Evolutionary conservation across 2,797 vertebrate genomes (phyloP).

Genomic region (Sitta carolinensis): DNA sequence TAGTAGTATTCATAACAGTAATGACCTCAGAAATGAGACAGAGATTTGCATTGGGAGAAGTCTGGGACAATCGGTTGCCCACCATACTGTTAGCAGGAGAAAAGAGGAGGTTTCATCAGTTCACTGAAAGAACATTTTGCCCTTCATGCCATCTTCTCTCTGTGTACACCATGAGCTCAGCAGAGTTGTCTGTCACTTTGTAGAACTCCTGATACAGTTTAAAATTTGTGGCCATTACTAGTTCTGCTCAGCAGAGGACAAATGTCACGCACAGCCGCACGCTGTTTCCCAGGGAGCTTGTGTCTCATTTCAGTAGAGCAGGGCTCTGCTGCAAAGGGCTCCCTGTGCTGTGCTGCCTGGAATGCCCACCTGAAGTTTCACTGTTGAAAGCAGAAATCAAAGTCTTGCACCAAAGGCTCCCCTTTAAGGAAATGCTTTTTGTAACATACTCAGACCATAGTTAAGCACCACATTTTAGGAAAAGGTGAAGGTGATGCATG

Average conservation of each 20-base stretch:
- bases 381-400: not conserved
- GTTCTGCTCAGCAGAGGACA: not conserved
- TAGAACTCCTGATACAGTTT: not conserved
- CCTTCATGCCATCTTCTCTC: not conserved
- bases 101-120: not conserved
- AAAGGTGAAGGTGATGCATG: not conserved
- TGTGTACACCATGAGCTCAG: not conserved
- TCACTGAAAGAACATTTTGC: not conserved
- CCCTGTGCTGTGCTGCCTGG: not conserved
- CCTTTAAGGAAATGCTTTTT: not conserved
- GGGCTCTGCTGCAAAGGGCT: not conserved
- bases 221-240: not conserved
- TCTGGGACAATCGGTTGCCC: rapidly evolving
- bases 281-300: rapidly evolving
- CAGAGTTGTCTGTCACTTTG: not conserved
- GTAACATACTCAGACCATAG: not conserved
- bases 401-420: not conserved
- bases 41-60: not conserved
- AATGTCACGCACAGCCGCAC: rapidly evolving
- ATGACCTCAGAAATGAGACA: not conserved
- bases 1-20: not conserved
- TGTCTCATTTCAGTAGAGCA: not conserved
- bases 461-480: not conserved
- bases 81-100: not conserved
- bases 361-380: not conserved